phyloP scores from a whole-genome alignment of 2,797 vertebrate species.

The Petrocephalus sullivani region DNA sequence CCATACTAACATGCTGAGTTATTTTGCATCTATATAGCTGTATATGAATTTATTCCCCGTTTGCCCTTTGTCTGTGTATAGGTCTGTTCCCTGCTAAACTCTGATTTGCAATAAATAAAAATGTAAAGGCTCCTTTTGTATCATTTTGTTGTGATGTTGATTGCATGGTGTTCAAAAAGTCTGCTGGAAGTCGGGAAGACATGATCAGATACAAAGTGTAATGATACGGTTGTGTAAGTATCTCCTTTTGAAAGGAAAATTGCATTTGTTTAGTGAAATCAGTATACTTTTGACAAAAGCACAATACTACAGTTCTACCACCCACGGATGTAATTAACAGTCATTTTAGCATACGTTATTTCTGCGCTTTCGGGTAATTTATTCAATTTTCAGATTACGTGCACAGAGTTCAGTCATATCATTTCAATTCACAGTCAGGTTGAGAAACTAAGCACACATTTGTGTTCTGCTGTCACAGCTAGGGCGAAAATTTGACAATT shows the following conservation, averaged over 20 bases:
- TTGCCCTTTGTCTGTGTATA: neutral
- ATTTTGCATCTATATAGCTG: neutral
- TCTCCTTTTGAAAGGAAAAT: conserved; percentile 19
- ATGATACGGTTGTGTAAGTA: neutral
- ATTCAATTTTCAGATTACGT: conserved; percentile 35
- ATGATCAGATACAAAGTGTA: conserved; percentile 1
- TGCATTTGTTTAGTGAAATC: conserved; percentile 20
- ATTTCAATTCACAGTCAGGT: conserved; percentile 30
- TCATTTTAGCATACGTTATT: conserved; percentile 5
- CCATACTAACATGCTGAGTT: neutral
- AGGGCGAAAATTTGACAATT: conserved; percentile 40
- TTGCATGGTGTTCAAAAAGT: neutral
- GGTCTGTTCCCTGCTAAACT: neutral
- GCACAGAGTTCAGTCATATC: conserved; percentile 26
- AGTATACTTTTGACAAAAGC: conserved; percentile 20
- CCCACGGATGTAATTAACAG: conserved; percentile 25
- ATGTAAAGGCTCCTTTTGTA: neutral
- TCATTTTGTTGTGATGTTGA: conserved; percentile 4
- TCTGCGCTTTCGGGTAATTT: conserved; percentile 4
- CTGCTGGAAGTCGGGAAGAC: neutral
- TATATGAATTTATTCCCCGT: neutral
- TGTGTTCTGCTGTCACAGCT: conserved; percentile 40
- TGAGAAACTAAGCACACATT: conserved; percentile 25
- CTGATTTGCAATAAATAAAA: conserved; percentile 9
- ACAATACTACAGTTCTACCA: conserved; percentile 37